Evolutionary conservation across 2,113 vertebrate species (phyloP), one percentile per base, ranked within the genome.

Genomic region (Stegastes partitus): DNA sequence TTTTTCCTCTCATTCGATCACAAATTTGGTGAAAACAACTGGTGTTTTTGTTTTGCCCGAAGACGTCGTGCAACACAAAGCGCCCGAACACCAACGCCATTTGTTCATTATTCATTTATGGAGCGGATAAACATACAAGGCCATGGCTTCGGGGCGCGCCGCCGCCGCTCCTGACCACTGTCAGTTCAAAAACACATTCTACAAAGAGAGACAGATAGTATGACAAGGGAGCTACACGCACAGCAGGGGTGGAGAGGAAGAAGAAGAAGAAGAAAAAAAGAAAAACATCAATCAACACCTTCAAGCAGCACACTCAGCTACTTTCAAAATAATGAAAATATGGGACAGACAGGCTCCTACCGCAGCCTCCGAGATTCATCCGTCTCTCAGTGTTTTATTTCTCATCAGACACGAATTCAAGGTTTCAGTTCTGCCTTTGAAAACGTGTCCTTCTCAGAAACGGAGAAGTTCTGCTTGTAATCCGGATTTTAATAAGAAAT

Each of bases 71-170:
- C 12, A 59, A 28, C 11, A 62, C 21, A 28, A 26, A 77, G 31
- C 15, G 54, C 10, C 15, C 55, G 42, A 2, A 42, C 34, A 42
- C 28, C 51, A 39, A 63, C 19, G n/a, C 21, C 66, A 73, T 58
- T 64, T 61, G 55, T 74, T 74, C 22, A 49, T 78, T 78, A 87
- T 31, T 65, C n/a, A 73, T 79, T 70, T 39, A 77, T 59, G 22
- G 23, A 47, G 57, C 37, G 23, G 28, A 61, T 70, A 58, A 71
- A 65, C 59, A 58, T 11, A 72, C 74, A 68, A 68, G 62, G 77
- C 57, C 74, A 51, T 0, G 15, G 71, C 81, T 59, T 59, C 44
- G 21, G 55, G 63, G 57, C 5, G 21, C 44, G 68, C 47, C 65
- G 47, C 47, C 65, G 47, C 37, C 49, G 69, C 15, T 42, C 1